Conservation (phyloP, 2,797 vertebrate genomes). For the Squalus acanthias region DNA sequence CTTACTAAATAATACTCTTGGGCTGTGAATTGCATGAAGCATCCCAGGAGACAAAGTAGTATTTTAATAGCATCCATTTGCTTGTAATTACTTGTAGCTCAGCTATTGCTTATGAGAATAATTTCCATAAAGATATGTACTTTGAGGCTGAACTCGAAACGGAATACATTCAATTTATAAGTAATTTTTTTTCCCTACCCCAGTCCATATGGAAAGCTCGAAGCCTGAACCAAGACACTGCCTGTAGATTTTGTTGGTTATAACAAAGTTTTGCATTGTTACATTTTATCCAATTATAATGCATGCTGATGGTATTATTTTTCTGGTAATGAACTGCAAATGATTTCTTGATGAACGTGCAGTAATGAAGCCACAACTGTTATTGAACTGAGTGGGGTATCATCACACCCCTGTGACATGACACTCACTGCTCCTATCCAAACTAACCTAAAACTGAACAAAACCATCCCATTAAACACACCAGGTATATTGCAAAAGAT, state of each 20-base stretch:
- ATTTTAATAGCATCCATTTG: conserved; percentile 35
- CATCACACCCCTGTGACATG: background rate
- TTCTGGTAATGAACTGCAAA: background rate
- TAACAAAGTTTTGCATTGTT: background rate
- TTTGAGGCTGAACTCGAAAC: conserved; percentile 25
- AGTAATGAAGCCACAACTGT: background rate
- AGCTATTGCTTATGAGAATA: conserved; percentile 27
- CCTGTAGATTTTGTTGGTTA: background rate
- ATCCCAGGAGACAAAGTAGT: conserved; percentile 1
- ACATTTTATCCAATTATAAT: background rate
- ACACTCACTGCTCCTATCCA: background rate
- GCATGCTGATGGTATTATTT: background rate
- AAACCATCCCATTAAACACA: background rate
- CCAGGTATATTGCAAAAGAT: background rate
- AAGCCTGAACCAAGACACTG: background rate
- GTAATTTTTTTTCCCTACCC: background rate
- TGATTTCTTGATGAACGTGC: conserved; percentile 1
- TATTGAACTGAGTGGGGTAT: background rate
- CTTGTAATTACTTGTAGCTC: conserved; percentile 37
- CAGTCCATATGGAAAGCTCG: background rate
- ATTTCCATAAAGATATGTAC: conserved; percentile 25
- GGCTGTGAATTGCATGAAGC: background rate
- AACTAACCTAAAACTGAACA: background rate
- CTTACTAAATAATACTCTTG: background rate
- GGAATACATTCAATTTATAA: background rate